Evolutionary conservation across 2,797 vertebrate species (phyloP), one percentile per base, ranked within the genome.

Genomic region (Perodicticus potto): DNA sequence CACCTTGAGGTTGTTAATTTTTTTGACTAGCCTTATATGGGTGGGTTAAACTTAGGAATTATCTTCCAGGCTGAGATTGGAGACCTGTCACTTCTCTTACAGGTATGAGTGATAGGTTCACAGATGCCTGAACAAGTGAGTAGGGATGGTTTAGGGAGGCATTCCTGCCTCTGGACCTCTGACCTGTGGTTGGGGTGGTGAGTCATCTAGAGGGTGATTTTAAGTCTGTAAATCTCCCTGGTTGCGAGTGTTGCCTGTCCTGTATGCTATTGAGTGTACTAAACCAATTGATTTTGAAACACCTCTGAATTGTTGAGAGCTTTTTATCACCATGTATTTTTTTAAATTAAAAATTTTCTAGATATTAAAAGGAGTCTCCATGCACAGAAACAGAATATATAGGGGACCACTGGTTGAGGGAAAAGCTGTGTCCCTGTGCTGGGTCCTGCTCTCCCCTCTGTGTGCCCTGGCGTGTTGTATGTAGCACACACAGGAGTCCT

Each of bases 401-500:
- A 45, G 67, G 82, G 67, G 8, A 55, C 69, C 3, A 0, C 7
- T 70, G 69, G 49, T 23, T 85, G n/a, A 59, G 90, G 91, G 55
- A 65, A 53, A 22, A 37, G 34, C 34, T 25, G 9, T 10, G 9
- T 22, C n/a, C 20, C 1, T 32, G 32, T 19, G 32, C 40, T 40
- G 49, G 32, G 43, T 20, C 10, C 0, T 19, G 22, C 8, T 45
- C 3, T 49, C 27, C 22, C 27, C 13, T 17, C 1, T 23, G n/a
- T 3, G 3, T 2, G 2, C 73, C 70, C n/a, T 40, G 32, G 14
- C 2, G 3, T 45, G 25, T 57, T 49, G 78, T 40, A 9, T 40
- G 43, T 9, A 37, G 32, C 3, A 2, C 12, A 14, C 0, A 0
- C 7, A 32, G 77, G 5, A 0, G 45, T 67, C n/a, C n/a, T 89